These are phyloP conservation scores for Sinhomidia bicolor DNA, from an alignment of 2,888 invertebrate species.

Conservation along the genomic window DNA sequence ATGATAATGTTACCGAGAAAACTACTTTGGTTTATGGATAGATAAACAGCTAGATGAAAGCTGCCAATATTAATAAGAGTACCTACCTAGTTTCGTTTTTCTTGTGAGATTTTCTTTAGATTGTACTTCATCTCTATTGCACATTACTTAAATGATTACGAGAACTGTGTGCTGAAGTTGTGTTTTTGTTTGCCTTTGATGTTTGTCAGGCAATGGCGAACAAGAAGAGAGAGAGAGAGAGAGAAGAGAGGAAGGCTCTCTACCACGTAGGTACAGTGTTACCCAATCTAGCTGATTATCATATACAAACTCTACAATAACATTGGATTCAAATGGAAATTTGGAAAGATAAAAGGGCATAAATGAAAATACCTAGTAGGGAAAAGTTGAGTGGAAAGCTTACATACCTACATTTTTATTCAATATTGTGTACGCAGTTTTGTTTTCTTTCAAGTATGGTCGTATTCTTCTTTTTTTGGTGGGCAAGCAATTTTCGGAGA, in stretches of 20 bases:
- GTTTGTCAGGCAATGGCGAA: background rate
- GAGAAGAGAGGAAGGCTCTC: too few species aligned
- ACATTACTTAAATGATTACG: slow-evolving; percentile 14
- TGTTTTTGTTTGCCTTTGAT: background rate
- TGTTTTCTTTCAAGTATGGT: background rate
- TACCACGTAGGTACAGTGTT: background rate
- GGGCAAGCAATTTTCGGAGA: background rate
- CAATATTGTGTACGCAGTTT: too few species aligned
- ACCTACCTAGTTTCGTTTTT: background rate
- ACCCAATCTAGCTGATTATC: background rate
- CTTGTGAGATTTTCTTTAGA: background rate
- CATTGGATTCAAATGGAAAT: background rate
- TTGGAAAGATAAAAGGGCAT: background rate
- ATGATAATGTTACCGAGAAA: background rate
- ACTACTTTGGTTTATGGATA: too few species aligned
- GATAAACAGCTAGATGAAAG: background rate
- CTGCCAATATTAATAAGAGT: too few species aligned
- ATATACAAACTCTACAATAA: background rate
- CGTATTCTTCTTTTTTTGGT: background rate
- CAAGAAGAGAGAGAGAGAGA: background rate
- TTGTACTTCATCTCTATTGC: too few species aligned
- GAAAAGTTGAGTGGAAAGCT: background rate
- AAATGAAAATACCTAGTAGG: background rate
- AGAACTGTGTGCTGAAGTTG: too few species aligned
- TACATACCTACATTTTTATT: background rate